Evolutionary conservation across 2,888 invertebrate genomes (phyloP), one percentile per base, ranked within the genome.

Genomic region (Capitulum mitella): DNA sequence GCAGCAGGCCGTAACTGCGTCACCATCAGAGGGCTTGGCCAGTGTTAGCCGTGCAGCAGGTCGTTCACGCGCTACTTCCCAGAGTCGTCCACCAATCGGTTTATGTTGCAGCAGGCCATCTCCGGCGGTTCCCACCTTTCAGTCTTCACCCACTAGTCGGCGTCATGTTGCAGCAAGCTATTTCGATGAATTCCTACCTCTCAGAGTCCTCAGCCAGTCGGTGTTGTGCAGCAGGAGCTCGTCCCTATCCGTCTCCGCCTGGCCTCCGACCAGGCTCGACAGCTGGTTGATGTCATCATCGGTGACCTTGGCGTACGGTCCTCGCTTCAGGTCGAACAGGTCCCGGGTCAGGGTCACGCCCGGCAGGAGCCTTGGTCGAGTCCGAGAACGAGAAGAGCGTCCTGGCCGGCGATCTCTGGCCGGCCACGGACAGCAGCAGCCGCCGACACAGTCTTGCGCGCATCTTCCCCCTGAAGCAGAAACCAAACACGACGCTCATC

Each of bases 161-260:
- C n/a, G n/a, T n/a, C n/a, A n/a, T n/a, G n/a, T n/a, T n/a, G n/a
- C n/a, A n/a, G n/a, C n/a, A n/a, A n/a, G n/a, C n/a, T n/a, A n/a
- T n/a, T n/a, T n/a, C n/a, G n/a, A n/a, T n/a, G n/a, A n/a, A n/a
- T 22, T 22, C 37, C 29, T 16, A 75, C 75, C 75, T 43, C 75
- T 75, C 29, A 75, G 46, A 1, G 75, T 16, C 14, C 75, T 92
- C 82, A 93, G 89, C 93, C 95, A 97, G 86, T 97, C 98, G 78
- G 91, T 90, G 85, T 98, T 98, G 85, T 92, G 95, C 26, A 34
- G 32, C 40, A 54, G 64, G 43, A 78, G 58, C 26, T 78, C 40
- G 2, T 46, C 75, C 26, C 12, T n/a, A 3, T 51, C 61, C 3
- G 74, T 74, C n/a, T 54, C 29, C 16, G 19, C 70, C 3, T 26